Conservation (phyloP, 2,113 vertebrate species). For the Brevimyrus niger region DNA sequence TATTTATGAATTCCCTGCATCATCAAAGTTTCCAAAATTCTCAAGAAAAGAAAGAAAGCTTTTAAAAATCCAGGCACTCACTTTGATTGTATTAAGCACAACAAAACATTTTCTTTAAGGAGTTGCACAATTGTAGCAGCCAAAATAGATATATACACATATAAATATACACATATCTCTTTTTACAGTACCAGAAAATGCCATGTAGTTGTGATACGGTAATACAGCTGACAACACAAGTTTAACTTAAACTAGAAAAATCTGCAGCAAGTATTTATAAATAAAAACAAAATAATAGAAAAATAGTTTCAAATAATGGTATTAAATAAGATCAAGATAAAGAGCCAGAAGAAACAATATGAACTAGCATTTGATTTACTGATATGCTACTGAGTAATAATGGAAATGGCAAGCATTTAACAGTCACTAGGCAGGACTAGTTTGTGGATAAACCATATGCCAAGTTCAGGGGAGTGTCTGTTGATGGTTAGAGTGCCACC, state of each 20-base stretch:
- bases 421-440: constrained; percentile 49
- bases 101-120: constrained; percentile 65
- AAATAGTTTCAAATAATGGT: neutral
- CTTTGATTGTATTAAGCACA: constrained; percentile 78
- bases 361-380: neutral
- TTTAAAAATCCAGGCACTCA: constrained; percentile 71
- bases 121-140: constrained; percentile 73
- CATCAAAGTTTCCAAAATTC: constrained; percentile 58
- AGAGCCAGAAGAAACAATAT: neutral
- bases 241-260: neutral
- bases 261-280: neutral
- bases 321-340: neutral
- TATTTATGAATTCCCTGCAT: constrained; percentile 72
- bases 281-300: constrained; percentile 3
- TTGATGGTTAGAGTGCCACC: neutral
- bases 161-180: constrained; percentile 48
- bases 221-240: constrained; percentile 3
- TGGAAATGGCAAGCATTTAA: constrained; percentile 25
- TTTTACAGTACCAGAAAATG: constrained; percentile 53
- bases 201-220: constrained; percentile 35
- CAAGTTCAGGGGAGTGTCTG: neutral
- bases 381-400: neutral
- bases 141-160: constrained; percentile 65
- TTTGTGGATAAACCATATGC: constrained; percentile 37
- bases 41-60: constrained; percentile 50